Evolutionary conservation across 2,797 vertebrate species (phyloP).

Genomic region (Danio choprae): DNA sequence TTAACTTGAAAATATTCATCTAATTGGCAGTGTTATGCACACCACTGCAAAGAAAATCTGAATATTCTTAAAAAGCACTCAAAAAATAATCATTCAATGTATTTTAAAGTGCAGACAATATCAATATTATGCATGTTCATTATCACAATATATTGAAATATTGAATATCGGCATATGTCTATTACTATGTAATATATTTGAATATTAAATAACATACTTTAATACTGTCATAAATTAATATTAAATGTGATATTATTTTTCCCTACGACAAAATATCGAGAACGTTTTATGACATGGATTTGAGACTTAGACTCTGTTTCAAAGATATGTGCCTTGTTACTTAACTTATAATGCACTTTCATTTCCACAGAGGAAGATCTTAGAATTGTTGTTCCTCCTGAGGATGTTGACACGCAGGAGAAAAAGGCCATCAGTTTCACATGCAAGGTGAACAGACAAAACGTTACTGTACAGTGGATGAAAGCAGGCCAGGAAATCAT

Average conservation of each 20-base stretch:
- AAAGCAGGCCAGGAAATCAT: slow-evolving; percentile 89
- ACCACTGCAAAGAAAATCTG: too few relatives aligned
- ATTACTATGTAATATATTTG: not conserved
- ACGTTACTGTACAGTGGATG: slow-evolving; percentile 91
- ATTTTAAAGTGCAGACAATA: too few relatives aligned
- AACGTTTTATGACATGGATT: not conserved
- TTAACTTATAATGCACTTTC: slow-evolving; percentile 43
- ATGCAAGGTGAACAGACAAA: slow-evolving; percentile 94
- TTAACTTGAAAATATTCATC: too few relatives aligned
- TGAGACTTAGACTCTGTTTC: not conserved
- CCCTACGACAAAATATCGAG: not conserved
- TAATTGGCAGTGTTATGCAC: too few relatives aligned
- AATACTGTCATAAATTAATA: not conserved
- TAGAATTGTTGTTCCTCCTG: slow-evolving; percentile 89
- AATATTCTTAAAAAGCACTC: too few relatives aligned
- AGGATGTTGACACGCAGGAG: slow-evolving; percentile 97
- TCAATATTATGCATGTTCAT: too few relatives aligned
- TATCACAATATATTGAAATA: too few relatives aligned
- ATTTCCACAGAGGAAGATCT: slow-evolving; percentile 89
- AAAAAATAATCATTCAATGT: too few relatives aligned
- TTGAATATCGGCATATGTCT: too few relatives aligned
- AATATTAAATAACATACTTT: not conserved
- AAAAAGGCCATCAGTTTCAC: slow-evolving; percentile 93
- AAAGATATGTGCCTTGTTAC: not conserved
- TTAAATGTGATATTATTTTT: not conserved